Percentiles rank a stretch among this genome's conserved stretches.
phyloP scores from a whole-genome alignment of 1,140 invertebrate species.

The Drosophila subobscura region DNA sequence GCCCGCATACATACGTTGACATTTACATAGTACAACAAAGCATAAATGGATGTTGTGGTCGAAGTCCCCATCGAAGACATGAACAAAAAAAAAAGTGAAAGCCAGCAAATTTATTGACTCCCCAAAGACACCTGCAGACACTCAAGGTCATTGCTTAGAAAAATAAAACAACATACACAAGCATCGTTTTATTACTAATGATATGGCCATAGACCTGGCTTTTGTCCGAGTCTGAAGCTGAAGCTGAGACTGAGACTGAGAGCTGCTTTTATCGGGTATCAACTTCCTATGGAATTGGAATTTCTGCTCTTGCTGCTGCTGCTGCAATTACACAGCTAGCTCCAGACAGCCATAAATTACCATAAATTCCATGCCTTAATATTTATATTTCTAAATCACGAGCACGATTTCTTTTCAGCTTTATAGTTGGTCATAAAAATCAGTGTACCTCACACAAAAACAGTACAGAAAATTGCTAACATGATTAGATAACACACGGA shows the following conservation, averaged over 20 bases:
- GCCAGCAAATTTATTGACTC: conserved; percentile 50
- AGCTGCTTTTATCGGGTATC: conserved; percentile 7
- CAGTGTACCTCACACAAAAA: conserved; percentile 28
- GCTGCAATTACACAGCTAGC: conserved; percentile 4
- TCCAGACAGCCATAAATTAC: conserved; percentile 43
- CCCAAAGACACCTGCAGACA: conserved; percentile 58
- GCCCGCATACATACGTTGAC: conserved; percentile 37
- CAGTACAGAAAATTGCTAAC: conserved; percentile 8
- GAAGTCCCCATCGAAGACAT: conserved; percentile 15
- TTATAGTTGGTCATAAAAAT: conserved; percentile 43
- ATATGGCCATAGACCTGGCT: conserved; percentile 42
- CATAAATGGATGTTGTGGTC: conserved; percentile 3
- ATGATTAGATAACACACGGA: conserved; percentile 35
- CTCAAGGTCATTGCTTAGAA: conserved; percentile 64
- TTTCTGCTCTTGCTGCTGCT: neutral
- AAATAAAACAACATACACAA: conserved; percentile 2
- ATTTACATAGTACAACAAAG: conserved; percentile 26
- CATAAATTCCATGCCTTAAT: conserved; percentile 48
- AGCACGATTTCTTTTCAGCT: conserved; percentile 34
- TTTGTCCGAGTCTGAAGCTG: conserved; percentile 31
- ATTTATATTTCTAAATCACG: conserved; percentile 45
- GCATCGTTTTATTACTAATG: conserved; percentile 19
- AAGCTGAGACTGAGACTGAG: conserved; percentile 10
- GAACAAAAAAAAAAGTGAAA: conserved; percentile 59
- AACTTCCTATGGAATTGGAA: conserved; percentile 43